phyloP scores from a whole-genome alignment of 1,140 invertebrate genomes.

The Neotoxoptera formosana region DNA sequence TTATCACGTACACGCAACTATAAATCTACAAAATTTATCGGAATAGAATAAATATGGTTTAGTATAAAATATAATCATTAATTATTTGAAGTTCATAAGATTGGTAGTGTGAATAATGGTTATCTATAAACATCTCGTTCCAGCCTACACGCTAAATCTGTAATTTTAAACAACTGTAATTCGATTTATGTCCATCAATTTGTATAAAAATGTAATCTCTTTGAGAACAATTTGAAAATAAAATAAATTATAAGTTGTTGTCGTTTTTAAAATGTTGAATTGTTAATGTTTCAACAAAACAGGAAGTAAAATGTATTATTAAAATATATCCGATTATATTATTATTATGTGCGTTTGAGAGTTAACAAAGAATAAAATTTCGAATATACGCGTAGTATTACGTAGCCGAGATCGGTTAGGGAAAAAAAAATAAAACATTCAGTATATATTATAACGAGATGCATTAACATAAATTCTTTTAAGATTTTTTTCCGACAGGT shows the following conservation, averaged over 20 bases:
- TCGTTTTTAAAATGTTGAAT: neutral
- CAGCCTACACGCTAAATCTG: neutral
- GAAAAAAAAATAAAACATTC: neutral
- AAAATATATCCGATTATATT: neutral
- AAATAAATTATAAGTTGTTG: neutral
- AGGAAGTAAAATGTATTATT: neutral
- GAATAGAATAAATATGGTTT: neutral
- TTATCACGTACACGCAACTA: neutral
- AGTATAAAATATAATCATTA: neutral
- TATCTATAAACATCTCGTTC: neutral
- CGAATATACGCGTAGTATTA: neutral
- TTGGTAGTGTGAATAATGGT: neutral
- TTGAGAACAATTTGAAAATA: neutral
- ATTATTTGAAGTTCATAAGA: neutral
- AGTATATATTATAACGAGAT: neutral
- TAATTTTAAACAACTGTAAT: neutral
- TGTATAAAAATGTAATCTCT: neutral
- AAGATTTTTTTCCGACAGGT: neutral
- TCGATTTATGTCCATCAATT: neutral
- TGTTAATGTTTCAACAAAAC: neutral
- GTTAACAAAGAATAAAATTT: neutral
- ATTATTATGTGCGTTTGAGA: neutral
- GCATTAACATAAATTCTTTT: conserved; percentile 23
- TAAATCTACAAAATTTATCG: neutral
- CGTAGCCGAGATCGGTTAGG: neutral